phyloP scores from a whole-genome alignment of 1,140 invertebrate genomes.

The Eupristina koningsbergeri region DNA sequence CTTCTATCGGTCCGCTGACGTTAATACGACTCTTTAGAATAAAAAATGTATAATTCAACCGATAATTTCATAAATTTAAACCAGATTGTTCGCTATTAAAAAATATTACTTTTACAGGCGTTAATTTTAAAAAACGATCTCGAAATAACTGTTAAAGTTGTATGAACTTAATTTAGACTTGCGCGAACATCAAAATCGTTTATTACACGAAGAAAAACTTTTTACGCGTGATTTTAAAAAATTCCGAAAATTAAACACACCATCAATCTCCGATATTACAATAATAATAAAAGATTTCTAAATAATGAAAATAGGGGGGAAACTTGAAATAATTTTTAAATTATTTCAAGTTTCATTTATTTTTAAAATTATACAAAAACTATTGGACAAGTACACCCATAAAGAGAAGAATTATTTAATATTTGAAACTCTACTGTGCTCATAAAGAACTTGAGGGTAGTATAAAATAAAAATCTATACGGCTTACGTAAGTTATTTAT shows the following conservation, averaged over 20 bases:
- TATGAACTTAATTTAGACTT: background rate
- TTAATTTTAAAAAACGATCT: background rate
- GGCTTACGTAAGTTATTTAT: background rate
- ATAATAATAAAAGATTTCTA: too few species aligned
- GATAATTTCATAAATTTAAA: background rate
- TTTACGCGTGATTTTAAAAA: too few species aligned
- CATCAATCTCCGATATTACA: too few species aligned
- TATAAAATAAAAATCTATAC: background rate
- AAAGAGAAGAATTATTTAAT: background rate
- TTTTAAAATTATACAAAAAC: background rate
- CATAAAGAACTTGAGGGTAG: background rate
- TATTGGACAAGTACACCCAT: background rate
- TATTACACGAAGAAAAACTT: too few species aligned
- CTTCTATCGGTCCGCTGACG: background rate
- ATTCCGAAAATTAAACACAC: too few species aligned
- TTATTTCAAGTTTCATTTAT: background rate
- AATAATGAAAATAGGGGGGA: too few species aligned
- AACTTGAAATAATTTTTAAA: too few species aligned
- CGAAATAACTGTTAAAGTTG: background rate
- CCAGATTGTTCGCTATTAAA: background rate
- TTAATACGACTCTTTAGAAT: background rate
- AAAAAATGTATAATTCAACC: background rate
- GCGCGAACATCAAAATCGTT: background rate
- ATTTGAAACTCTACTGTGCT: background rate
- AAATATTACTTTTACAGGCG: background rate